phyloP scores from a whole-genome alignment of 2,888 invertebrate genomes.

The Brachynemurus nebulosus region DNA sequence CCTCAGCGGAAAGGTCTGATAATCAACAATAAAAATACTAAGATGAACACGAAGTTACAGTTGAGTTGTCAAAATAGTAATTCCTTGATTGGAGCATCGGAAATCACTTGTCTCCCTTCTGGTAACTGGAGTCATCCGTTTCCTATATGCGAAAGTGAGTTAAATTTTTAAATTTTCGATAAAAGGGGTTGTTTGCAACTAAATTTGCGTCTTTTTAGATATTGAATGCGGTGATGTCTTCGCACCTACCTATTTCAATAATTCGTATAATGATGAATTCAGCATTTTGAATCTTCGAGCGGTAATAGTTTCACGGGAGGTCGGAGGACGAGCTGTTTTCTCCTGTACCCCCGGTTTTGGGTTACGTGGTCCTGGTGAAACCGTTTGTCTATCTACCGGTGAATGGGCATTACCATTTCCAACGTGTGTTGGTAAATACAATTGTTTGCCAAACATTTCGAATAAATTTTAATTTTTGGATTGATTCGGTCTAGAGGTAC shows the following conservation, averaged over 20 bases:
- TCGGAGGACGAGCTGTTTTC: constrained; percentile 69
- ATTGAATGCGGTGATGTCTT: constrained; percentile 70
- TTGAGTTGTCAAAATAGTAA: constrained; percentile 71
- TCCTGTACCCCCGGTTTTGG: constrained; percentile 66
- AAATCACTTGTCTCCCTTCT: constrained; percentile 62
- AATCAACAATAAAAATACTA: constrained; percentile 54
- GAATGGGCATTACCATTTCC: constrained; percentile 71
- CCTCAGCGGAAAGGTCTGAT: constrained; percentile 60
- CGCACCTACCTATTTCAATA: constrained; percentile 24
- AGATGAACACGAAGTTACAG: constrained; percentile 56
- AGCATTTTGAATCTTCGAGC: constrained; percentile 49
- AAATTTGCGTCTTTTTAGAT: no score
- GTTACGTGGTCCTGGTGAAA: constrained; percentile 57
- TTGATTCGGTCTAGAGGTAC: constrained; percentile 48
- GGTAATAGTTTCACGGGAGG: constrained; percentile 60
- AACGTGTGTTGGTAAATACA: constrained; percentile 47
- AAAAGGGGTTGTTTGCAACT: no score
- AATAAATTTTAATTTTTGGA: constrained; percentile 8
- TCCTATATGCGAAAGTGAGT: constrained; percentile 69
- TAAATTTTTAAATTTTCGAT: no score
- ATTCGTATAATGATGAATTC: constrained; percentile 3
- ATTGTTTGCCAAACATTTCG: not conserved
- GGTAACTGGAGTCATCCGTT: constrained; percentile 76
- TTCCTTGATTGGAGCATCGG: constrained; percentile 60
- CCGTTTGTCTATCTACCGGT: constrained; percentile 60